Evolutionary conservation across 1,140 invertebrate species (phyloP), one percentile per base, ranked within the genome.

Genomic region (Heliothis subflexa): DNA sequence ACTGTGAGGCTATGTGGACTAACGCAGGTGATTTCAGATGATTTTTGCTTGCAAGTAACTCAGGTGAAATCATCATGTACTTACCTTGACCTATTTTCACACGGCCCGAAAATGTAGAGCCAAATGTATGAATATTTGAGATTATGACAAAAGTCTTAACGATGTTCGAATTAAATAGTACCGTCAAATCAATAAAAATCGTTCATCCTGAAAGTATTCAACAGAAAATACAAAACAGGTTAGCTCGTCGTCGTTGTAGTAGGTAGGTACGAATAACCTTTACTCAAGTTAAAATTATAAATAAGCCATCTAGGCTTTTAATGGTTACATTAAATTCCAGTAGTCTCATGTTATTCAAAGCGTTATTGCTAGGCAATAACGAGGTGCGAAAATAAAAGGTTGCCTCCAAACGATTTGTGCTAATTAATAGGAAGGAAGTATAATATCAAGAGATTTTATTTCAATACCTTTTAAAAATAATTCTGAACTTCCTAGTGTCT

Each of bases 161-260:
- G 7, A 33, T 33, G 3, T 33, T 33, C 3, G 1, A 33, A 5
- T 40, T 9, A 7, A 40, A 40, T 7, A 40, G 9, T 40, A 40
- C 33, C 21, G 21, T 25, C 21, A 25, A 1, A 40, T 40, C 0
- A 40, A 5, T 40, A 40, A 9, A 40, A 40, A 40, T 40, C 33
- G 50, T 52, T 52, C 14, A 62, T 40, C 13, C 7, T 4, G 59
- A 64, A 45, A n/a, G 10, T 45, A 68, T 68, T 18, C 11, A 25
- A 68, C 64, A 68, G 16, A 18, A 21, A 68, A 68, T 21, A 16
- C 9, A 54, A 25, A 25, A 64, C 81, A 78, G 70, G 71, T 81
- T 47, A 18, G 28, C 62, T 81, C 78, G 64, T 61, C 77, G 47
- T 59, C n/a, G n/a, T n/a, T n/a, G n/a, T 74, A 83, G 83, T 82